These are phyloP conservation scores for Cephus pulcher DNA, from an alignment of 2,888 invertebrate genomes.

Conservation along the genomic window DNA sequence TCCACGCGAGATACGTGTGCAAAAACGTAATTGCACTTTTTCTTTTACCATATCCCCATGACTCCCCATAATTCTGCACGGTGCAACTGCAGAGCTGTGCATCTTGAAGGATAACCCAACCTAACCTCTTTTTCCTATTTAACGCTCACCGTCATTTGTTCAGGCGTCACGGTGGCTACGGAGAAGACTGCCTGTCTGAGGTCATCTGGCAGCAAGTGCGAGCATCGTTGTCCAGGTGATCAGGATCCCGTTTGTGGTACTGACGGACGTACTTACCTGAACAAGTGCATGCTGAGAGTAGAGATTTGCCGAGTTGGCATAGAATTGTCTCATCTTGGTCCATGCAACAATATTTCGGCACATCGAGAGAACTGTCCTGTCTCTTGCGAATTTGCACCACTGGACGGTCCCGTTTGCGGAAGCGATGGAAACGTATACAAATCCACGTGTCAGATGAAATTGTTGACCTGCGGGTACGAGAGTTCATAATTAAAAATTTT, in stretches of 20 bases:
- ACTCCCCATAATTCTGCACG: not conserved
- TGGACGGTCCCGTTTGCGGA: constrained; percentile 92
- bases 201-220: constrained; percentile 70
- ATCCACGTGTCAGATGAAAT: constrained; percentile 93
- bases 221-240: constrained; percentile 81
- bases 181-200: constrained; percentile 67
- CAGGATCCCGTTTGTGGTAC: constrained; percentile 91
- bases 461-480: constrained; percentile 86
- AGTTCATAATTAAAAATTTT: not conserved
- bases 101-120: not conserved
- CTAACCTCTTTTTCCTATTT: not conserved
- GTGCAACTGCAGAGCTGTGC: not conserved
- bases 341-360: constrained; percentile 80
- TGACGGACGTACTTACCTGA: constrained; percentile 87
- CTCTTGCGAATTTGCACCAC: constrained; percentile 85
- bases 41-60: not conserved
- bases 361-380: constrained; percentile 91
- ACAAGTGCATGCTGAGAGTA: constrained; percentile 73
- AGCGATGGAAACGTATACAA: constrained; percentile 93
- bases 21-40: not conserved
- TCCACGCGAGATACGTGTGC: not conserved
- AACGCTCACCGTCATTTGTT: not conserved
- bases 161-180: constrained; percentile 62
- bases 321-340: constrained; percentile 73
- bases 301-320: constrained; percentile 71